Evolutionary conservation across 2,888 invertebrate species (phyloP).

Genomic region (Tethea ocularis): DNA sequence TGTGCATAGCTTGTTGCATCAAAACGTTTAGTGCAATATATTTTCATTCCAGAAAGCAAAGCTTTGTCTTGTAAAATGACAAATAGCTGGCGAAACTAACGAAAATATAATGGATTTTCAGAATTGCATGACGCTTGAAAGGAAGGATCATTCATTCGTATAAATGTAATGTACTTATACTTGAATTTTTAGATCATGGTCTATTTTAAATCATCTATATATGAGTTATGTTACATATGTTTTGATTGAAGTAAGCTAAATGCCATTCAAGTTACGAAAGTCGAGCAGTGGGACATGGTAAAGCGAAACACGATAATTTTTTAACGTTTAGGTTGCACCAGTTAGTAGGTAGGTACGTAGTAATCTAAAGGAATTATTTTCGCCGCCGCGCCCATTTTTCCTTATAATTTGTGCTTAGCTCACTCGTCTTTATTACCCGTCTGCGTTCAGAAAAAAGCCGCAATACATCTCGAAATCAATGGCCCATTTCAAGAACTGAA

Average conservation of each 20-base stretch:
- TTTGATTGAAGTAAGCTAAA: too few species aligned
- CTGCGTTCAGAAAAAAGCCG: not conserved
- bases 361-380: not conserved
- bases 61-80: not conserved
- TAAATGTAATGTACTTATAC: too few species aligned
- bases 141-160: too few species aligned
- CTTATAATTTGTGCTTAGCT: not conserved
- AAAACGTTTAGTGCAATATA: not conserved
- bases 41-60: not conserved
- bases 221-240: too few species aligned
- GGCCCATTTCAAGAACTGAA: constrained; percentile 15
- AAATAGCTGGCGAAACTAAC: not conserved
- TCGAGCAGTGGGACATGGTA: too few species aligned
- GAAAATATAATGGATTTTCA: not conserved
- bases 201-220: too few species aligned
- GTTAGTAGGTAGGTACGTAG: too few species aligned
- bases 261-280: not conserved
- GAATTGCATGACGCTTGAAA: not conserved
- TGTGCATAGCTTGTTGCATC: not conserved
- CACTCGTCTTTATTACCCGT: not conserved
- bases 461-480: constrained; percentile 10
- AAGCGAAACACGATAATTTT: too few species aligned
- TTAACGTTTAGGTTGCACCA: too few species aligned
- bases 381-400: not conserved
- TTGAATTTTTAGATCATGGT: too few species aligned